Base-by-base conservation (phyloP, 2,888 invertebrate species). In the Augochlorella aurata region DNA sequence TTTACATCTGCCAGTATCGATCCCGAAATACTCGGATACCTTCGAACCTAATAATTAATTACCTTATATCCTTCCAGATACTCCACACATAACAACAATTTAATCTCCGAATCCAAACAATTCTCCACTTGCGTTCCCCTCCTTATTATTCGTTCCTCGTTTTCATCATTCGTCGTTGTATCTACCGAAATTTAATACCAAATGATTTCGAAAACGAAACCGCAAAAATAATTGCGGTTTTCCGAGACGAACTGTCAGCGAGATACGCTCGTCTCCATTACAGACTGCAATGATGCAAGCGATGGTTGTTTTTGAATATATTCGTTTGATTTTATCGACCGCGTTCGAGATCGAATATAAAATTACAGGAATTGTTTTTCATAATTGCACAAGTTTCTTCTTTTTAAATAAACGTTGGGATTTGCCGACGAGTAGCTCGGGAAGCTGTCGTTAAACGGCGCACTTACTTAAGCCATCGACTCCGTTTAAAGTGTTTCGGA, bases 1-100 rank as follows among this genome's bases (percentile, higher is more conserved):
- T 94, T 65, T 95, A 94, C 92, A 94, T 94, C n/a, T 44, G 79
- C 94, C 94, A 80, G 92, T 78, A 74, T 67, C 61, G 61, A 68
- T 52, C 50, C 2, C 10, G 4, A 29, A 63, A 68, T 47, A 10
- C 24, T 29, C 44, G 29, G 24, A 38, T 16, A 16, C 21, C 49
- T 16, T 45, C 21, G 5, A 21, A 9, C 47, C 10, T 47, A 71
- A 44, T 44, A 65, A 65, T 38, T 44, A n/a, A 65, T 65, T n/a
- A 65, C 5, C n/a, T 65, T 44, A 44, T n/a, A 44, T 44, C 18
- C 9, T 12, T 38, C 44, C n/a, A 12, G 44, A 12, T 44, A 65
- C n/a, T 65, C n/a, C 44, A 44, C 29, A 2, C 29, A 2, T n/a
- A 18, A 65, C 65, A 38, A 44, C 18, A 12, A 44, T 44, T 65